Evolutionary conservation across 2,888 invertebrate genomes (phyloP).

Genomic region (Dichetophora obliterata): DNA sequence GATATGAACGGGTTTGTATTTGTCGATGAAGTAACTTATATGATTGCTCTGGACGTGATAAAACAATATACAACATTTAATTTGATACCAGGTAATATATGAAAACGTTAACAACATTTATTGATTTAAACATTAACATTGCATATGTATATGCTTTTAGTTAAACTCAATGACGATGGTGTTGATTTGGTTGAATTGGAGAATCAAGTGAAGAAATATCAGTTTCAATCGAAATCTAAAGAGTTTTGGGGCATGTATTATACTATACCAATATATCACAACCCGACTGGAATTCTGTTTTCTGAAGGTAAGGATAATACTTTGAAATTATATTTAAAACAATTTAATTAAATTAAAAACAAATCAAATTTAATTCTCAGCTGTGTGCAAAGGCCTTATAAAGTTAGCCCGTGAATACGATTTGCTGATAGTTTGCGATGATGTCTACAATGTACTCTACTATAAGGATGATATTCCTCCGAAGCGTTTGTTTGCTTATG

Average conservation of each 20-base stretch:
- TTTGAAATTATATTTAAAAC: no score
- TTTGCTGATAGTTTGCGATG: slow-evolving; percentile 73
- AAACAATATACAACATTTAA: slow-evolving; percentile 72
- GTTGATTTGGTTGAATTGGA: slow-evolving; percentile 72
- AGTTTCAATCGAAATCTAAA: slow-evolving; percentile 64
- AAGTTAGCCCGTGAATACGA: slow-evolving; percentile 69
- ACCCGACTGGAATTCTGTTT: slow-evolving; percentile 73
- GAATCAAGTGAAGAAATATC: slow-evolving; percentile 64
- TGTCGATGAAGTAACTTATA: slow-evolving; percentile 77
- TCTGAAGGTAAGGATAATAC: slow-evolving; percentile 64
- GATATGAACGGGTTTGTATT: slow-evolving; percentile 73
- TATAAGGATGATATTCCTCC: slow-evolving; percentile 70
- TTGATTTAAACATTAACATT: neutral
- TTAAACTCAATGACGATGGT: slow-evolving; percentile 72
- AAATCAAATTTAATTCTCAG: slow-evolving; percentile 51
- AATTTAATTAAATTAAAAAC: no score
- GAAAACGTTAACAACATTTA: neutral
- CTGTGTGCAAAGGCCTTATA: slow-evolving; percentile 68
- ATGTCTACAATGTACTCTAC: slow-evolving; percentile 75
- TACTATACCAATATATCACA: slow-evolving; percentile 74
- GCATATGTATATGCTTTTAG: slow-evolving; percentile 52
- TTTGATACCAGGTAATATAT: slow-evolving; percentile 70
- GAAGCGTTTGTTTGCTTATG: slow-evolving; percentile 72
- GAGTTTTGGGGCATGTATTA: slow-evolving; percentile 74
- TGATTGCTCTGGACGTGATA: slow-evolving; percentile 73